These are phyloP conservation scores for Salvelinus sp. DNA, from an alignment of 2,113 vertebrate species.

Conservation along the genomic window DNA sequence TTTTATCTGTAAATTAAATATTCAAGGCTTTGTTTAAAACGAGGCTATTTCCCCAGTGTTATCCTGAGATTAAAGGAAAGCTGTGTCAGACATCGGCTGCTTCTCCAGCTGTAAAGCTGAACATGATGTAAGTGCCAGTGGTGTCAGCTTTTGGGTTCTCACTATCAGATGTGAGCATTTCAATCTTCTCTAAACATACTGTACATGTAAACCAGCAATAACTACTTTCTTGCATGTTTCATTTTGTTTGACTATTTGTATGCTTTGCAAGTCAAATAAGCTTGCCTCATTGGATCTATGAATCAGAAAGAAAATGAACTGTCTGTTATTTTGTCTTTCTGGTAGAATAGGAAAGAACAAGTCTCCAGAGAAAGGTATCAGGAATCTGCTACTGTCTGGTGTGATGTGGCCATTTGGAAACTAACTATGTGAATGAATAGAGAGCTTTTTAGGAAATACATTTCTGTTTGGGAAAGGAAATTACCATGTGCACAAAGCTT, in stretches of 20 bases:
- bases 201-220: neutral
- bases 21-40: slow-evolving; percentile 14
- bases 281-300: neutral
- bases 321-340: slow-evolving; percentile 1
- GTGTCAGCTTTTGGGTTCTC: slow-evolving; percentile 11
- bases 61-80: slow-evolving; percentile 19
- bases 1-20: slow-evolving; percentile 20
- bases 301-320: slow-evolving; percentile 8
- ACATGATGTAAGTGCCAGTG: slow-evolving; percentile 8
- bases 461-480: neutral
- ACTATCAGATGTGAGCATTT: neutral
- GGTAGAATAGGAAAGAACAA: neutral
- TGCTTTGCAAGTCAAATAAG: neutral
- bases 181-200: neutral
- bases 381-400: neutral
- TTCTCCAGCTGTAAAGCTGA: slow-evolving; percentile 7
- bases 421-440: neutral
- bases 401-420: neutral
- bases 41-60: slow-evolving; percentile 5
- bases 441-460: neutral
- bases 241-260: neutral
- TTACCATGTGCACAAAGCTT: slow-evolving; percentile 17
- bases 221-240: neutral
- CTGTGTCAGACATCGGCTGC: slow-evolving; percentile 5
- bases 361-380: slow-evolving; percentile 13